Evolutionary conservation across 2,888 invertebrate species (phyloP).

Genomic region (Dione vanillae): DNA sequence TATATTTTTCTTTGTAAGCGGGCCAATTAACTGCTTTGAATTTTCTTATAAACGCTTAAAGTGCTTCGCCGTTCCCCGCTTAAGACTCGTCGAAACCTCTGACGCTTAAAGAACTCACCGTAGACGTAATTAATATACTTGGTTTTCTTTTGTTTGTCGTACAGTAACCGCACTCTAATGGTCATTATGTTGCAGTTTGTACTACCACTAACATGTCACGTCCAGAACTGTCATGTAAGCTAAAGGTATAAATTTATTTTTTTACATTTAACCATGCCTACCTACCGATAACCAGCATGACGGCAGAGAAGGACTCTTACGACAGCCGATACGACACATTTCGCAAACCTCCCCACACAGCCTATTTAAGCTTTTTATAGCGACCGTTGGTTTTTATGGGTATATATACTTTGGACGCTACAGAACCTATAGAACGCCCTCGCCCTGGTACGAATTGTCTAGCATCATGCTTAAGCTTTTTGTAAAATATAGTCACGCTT

Average conservation of each 20-base stretch:
- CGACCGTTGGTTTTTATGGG: slow-evolving; percentile 82
- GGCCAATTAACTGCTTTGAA: slow-evolving; percentile 64
- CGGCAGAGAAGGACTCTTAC: slow-evolving; percentile 66
- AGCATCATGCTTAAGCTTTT: slow-evolving; percentile 85
- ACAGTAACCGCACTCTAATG: slow-evolving; percentile 85
- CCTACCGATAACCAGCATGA: slow-evolving; percentile 74
- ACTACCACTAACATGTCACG: slow-evolving; percentile 85
- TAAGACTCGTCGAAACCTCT: slow-evolving; percentile 79
- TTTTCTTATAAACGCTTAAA: slow-evolving; percentile 74
- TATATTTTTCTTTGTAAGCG: slow-evolving; percentile 41
- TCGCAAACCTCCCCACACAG: slow-evolving; percentile 78
- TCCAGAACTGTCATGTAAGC: slow-evolving; percentile 84
- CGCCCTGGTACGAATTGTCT: slow-evolving; percentile 83
- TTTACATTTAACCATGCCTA: slow-evolving; percentile 78
- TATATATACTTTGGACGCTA: slow-evolving; percentile 83
- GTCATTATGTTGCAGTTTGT: slow-evolving; percentile 85
- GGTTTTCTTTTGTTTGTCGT: slow-evolving; percentile 83
- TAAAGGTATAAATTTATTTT: slow-evolving; percentile 83
- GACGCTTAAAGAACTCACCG: slow-evolving; percentile 82
- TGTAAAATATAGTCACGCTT: slow-evolving; percentile 85
- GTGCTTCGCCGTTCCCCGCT: slow-evolving; percentile 81
- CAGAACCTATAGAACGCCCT: slow-evolving; percentile 81
- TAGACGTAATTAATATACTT: slow-evolving; percentile 80
- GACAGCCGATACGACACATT: slow-evolving; percentile 77
- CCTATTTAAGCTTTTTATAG: slow-evolving; percentile 80